Percentiles rank a stretch among this genome's conserved stretches.
phyloP scores from a whole-genome alignment of 2,113 vertebrate species.

The Seriola dumerili region DNA sequence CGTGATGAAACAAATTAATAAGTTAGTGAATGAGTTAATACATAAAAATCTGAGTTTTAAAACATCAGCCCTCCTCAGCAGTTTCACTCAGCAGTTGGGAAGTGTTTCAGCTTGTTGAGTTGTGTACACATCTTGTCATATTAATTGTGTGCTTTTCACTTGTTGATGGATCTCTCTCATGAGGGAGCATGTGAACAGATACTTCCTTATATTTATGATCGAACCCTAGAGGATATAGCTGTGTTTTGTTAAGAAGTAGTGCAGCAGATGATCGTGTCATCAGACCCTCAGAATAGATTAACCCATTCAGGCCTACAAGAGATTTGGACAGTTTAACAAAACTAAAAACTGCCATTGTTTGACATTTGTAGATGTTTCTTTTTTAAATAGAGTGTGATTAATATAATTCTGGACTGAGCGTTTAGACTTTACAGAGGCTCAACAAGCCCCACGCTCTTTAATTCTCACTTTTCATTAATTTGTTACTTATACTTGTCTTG shows the following conservation, averaged over 20 bases:
- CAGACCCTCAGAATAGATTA: slow-evolving; percentile 50
- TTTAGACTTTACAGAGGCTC: neutral
- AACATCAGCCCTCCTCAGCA: neutral
- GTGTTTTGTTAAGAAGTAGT: slow-evolving; percentile 60
- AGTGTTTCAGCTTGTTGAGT: neutral
- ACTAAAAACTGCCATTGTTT: neutral
- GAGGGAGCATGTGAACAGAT: slow-evolving; percentile 74
- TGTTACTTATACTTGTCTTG: neutral
- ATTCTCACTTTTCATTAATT: neutral
- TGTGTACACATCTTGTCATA: slow-evolving; percentile 29
- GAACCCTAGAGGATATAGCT: slow-evolving; percentile 66
- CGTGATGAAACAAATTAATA: neutral
- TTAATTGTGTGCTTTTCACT: slow-evolving; percentile 8
- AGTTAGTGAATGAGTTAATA: too few species aligned
- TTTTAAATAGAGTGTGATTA: neutral
- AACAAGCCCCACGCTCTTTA: neutral
- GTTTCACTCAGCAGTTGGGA: neutral
- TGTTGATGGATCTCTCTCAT: slow-evolving; percentile 36
- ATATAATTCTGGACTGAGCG: neutral
- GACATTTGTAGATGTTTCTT: neutral
- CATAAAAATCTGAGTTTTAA: neutral
- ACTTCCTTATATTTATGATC: slow-evolving; percentile 64
- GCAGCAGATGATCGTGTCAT: slow-evolving; percentile 70
- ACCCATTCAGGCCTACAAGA: slow-evolving; percentile 31
- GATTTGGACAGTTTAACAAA: neutral